Evolutionary conservation across 2,113 vertebrate species (phyloP).

Genomic region (Perca fluviatilis): DNA sequence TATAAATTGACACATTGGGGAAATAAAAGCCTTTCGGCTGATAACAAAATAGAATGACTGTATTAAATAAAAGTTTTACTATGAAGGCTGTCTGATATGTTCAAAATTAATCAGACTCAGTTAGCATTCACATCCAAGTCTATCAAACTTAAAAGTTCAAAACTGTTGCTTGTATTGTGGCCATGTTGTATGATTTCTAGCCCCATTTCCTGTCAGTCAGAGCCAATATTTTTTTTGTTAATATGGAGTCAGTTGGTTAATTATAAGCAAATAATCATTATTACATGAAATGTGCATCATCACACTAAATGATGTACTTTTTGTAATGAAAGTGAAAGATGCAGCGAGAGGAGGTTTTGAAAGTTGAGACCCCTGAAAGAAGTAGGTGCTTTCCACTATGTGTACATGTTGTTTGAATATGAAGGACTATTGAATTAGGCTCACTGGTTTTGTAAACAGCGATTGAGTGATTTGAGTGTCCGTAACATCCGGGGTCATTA

Average conservation of each 20-base stretch:
- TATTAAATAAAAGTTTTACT: not conserved
- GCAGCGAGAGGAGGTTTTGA: not conserved
- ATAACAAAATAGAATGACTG: not conserved
- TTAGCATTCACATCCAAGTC: not conserved
- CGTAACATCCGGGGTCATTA: not conserved
- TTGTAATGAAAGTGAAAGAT: not conserved
- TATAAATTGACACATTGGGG: not conserved
- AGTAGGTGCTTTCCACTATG: slow-evolving; percentile 5
- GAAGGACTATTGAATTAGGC: not conserved
- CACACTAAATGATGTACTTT: no score
- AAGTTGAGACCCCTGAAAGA: not conserved
- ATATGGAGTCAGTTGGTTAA: not conserved
- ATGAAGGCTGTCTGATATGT: not conserved
- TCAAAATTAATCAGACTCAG: not conserved
- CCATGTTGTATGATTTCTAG: not conserved
- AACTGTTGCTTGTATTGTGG: not conserved
- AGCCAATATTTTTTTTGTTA: not conserved
- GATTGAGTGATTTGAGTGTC: not conserved
- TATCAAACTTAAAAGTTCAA: not conserved
- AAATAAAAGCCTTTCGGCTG: not conserved
- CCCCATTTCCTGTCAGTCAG: not conserved
- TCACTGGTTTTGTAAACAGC: not conserved
- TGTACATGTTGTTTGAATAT: not conserved
- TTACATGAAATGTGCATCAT: not conserved
- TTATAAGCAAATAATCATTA: not conserved